Conservation (phyloP, 2,113 vertebrate genomes). For the Xenopus borealis region DNA sequence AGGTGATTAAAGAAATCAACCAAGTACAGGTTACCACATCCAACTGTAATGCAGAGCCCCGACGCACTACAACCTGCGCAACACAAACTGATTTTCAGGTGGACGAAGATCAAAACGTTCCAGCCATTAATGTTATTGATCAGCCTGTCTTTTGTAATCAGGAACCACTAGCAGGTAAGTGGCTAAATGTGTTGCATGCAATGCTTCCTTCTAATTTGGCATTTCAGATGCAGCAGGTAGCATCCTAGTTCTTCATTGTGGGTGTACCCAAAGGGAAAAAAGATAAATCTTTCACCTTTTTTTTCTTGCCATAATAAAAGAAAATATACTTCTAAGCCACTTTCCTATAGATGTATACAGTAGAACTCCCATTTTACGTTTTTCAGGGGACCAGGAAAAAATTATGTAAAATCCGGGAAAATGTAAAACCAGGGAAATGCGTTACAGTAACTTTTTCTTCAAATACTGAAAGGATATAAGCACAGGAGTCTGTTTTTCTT, state of each 20-base stretch:
- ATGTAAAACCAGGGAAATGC: too few species aligned
- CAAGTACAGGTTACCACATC: slow-evolving; percentile 74
- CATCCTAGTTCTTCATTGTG: background rate
- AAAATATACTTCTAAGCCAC: too few species aligned
- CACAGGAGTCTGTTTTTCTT: too few species aligned
- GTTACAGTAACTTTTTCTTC: too few species aligned
- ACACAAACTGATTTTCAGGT: slow-evolving; percentile 84
- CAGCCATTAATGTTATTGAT: slow-evolving; percentile 61
- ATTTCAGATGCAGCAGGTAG: too few species aligned
- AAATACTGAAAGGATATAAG: too few species aligned
- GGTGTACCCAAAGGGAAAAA: background rate
- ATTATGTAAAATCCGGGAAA: too few species aligned
- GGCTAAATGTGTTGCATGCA: background rate
- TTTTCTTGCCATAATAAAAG: too few species aligned
- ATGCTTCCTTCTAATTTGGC: too few species aligned
- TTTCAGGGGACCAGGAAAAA: too few species aligned
- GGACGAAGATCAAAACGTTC: slow-evolving; percentile 58
- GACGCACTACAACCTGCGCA: slow-evolving; percentile 72
- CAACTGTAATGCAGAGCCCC: slow-evolving; percentile 72
- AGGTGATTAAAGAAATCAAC: slow-evolving; percentile 92
- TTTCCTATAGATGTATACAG: too few species aligned
- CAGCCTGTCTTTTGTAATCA: slow-evolving; percentile 53
- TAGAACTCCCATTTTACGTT: too few species aligned
- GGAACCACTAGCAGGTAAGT: slow-evolving; percentile 49
- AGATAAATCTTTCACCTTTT: background rate